phyloP scores from a whole-genome alignment of 2,113 vertebrate species.

The Carassius carassius region DNA sequence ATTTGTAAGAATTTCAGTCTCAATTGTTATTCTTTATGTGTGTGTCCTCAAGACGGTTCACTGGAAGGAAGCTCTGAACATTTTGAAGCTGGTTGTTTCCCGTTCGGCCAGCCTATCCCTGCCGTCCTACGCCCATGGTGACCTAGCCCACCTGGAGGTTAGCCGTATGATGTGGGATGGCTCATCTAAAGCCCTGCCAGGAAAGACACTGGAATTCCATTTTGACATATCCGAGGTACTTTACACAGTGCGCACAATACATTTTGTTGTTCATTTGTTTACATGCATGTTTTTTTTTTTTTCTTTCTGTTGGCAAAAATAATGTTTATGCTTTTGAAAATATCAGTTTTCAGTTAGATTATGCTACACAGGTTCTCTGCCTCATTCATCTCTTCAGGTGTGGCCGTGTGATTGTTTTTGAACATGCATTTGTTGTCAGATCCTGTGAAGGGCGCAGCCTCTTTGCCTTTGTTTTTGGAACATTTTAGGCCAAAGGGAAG shows the following conservation, averaged over 20 bases:
- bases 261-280: neutral
- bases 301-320: neutral
- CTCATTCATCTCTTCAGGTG: conserved; percentile 17
- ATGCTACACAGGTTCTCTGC: neutral
- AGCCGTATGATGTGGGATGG: conserved; percentile 93
- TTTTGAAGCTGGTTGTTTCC: conserved; percentile 94
- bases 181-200: conserved; percentile 92
- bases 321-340: neutral
- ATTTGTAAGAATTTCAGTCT: neutral
- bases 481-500: neutral
- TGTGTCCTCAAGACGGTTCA: conserved; percentile 81
- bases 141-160: conserved; percentile 92
- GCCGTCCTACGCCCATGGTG: conserved; percentile 86
- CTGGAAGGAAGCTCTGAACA: conserved; percentile 96
- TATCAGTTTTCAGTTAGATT: neutral
- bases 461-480: conserved; percentile 10
- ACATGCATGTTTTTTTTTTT: neutral
- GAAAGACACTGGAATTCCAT: conserved; percentile 96
- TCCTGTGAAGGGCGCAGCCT: neutral
- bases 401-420: neutral
- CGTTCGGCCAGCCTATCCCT: conserved; percentile 94
- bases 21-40: neutral
- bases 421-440: neutral
- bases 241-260: neutral
- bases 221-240: conserved; percentile 97